Evolutionary conservation across 2,113 vertebrate species (phyloP).

Genomic region (Labeo rohita): DNA sequence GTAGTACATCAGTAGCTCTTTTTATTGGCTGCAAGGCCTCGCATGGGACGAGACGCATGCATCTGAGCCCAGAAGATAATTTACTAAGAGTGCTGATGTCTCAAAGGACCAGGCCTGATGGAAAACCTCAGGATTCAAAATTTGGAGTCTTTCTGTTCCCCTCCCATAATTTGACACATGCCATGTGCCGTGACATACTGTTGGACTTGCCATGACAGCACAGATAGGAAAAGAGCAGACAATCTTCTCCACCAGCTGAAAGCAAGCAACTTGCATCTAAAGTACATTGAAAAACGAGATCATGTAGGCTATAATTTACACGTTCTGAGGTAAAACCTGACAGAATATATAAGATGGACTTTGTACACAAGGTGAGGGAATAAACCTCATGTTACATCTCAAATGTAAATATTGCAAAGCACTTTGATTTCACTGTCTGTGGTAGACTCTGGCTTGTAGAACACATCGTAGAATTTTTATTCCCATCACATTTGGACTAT

Average conservation of each 20-base stretch:
- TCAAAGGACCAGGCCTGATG: constrained; percentile 68
- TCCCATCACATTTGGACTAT: constrained; percentile 38
- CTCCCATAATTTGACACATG: constrained; percentile 67
- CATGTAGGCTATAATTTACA: constrained; percentile 3
- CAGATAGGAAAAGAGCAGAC: background rate
- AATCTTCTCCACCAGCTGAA: background rate
- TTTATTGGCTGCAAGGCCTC: constrained; percentile 62
- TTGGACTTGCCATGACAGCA: constrained; percentile 2
- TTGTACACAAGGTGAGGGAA: constrained; percentile 3
- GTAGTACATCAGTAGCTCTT: constrained; percentile 68
- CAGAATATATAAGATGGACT: background rate
- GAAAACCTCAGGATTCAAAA: constrained; percentile 65
- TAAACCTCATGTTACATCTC: constrained; percentile 22
- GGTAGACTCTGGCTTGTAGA: constrained; percentile 34
- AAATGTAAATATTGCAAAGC: constrained; percentile 11
- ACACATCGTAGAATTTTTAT: constrained; percentile 38
- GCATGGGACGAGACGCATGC: constrained; percentile 67
- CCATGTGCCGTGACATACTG: constrained; percentile 61
- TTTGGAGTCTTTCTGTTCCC: constrained; percentile 61
- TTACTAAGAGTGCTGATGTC: constrained; percentile 72
- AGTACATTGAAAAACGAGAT: background rate
- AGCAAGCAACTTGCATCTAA: background rate
- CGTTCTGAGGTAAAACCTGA: background rate
- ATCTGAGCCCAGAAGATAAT: constrained; percentile 72
- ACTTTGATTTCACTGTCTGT: constrained; percentile 2